phyloP scores from a whole-genome alignment of 64 coral and sea anemone genomes.

The Stichodactyla helianthus region DNA sequence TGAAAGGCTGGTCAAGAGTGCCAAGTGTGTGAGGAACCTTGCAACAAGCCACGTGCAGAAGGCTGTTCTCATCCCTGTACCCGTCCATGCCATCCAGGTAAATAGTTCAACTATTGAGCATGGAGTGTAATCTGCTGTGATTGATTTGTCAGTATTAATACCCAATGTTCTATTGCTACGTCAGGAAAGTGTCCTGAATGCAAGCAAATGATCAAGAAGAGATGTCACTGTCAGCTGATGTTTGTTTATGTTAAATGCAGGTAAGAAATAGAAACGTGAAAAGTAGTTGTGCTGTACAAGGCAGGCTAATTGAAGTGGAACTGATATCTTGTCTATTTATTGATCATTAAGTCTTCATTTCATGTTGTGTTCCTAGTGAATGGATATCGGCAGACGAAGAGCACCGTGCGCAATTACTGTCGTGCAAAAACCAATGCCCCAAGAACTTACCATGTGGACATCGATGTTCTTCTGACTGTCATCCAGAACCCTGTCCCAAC shows the following conservation, averaged over 20 bases:
- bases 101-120: neutral
- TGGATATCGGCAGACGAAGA: slow-evolving; percentile 61
- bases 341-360: neutral
- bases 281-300: neutral
- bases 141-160: neutral
- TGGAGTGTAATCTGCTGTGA: neutral
- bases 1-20: slow-evolving; percentile 76
- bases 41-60: slow-evolving; percentile 56
- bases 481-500: slow-evolving; percentile 72
- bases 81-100: slow-evolving; percentile 76
- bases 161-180: neutral
- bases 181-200: slow-evolving; percentile 69
- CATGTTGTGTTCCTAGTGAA: slow-evolving; percentile 36
- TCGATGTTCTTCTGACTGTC: slow-evolving; percentile 69
- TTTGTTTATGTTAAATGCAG: slow-evolving; percentile 72
- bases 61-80: slow-evolving; percentile 73
- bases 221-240: slow-evolving; percentile 83
- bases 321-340: neutral
- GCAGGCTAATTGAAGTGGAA: neutral
- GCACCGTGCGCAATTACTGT: slow-evolving; percentile 50
- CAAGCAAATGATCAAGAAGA: slow-evolving; percentile 69
- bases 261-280: slow-evolving; percentile 15
- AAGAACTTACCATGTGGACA: slow-evolving; percentile 83
- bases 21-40: slow-evolving; percentile 69
- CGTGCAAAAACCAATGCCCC: slow-evolving; percentile 91